A percentile compares a stretch with the other conserved stretches of the same genome.
These are phyloP conservation scores for Euplexia lucipara DNA, from an alignment of 2,888 invertebrate species.

Conservation along the genomic window DNA sequence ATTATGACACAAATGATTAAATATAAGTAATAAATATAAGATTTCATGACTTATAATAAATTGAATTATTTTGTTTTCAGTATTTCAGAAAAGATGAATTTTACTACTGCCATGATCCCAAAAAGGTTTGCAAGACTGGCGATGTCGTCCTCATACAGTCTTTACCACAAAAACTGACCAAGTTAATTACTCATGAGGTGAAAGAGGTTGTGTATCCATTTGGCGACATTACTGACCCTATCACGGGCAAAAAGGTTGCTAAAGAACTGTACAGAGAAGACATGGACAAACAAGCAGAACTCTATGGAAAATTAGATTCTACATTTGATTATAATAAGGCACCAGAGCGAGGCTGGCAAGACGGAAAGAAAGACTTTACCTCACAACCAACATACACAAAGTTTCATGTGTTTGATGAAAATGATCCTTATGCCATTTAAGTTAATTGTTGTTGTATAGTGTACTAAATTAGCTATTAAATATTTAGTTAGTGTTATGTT, in stretches of 20 bases:
- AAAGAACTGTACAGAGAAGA: slow-evolving; percentile 94
- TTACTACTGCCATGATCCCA: slow-evolving; percentile 95
- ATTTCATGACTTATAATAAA: not conserved
- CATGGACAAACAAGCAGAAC: slow-evolving; percentile 92
- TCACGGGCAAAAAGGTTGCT: slow-evolving; percentile 95
- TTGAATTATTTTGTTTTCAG: slow-evolving; percentile 86
- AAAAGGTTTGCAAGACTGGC: slow-evolving; percentile 94
- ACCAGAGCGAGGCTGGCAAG: slow-evolving; percentile 95
- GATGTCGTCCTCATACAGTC: slow-evolving; percentile 95
- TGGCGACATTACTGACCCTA: slow-evolving; percentile 96
- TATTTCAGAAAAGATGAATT: slow-evolving; percentile 94
- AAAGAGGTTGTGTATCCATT: slow-evolving; percentile 95
- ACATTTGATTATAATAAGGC: slow-evolving; percentile 95
- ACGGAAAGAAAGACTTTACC: slow-evolving; percentile 95
- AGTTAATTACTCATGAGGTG: slow-evolving; percentile 95
- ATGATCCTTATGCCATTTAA: slow-evolving; percentile 94
- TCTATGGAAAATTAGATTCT: slow-evolving; percentile 93
- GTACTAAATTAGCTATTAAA: slow-evolving; percentile 52
- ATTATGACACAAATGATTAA: not conserved
- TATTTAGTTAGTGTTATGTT: slow-evolving; percentile 29
- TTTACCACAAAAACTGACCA: slow-evolving; percentile 93
- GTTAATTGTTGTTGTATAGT: slow-evolving; percentile 42
- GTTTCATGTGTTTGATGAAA: slow-evolving; percentile 94
- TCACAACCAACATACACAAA: slow-evolving; percentile 94
- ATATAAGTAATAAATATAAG: not conserved